phyloP scores from a whole-genome alignment of 2,888 invertebrate species.

The Rhingia rostrata region DNA sequence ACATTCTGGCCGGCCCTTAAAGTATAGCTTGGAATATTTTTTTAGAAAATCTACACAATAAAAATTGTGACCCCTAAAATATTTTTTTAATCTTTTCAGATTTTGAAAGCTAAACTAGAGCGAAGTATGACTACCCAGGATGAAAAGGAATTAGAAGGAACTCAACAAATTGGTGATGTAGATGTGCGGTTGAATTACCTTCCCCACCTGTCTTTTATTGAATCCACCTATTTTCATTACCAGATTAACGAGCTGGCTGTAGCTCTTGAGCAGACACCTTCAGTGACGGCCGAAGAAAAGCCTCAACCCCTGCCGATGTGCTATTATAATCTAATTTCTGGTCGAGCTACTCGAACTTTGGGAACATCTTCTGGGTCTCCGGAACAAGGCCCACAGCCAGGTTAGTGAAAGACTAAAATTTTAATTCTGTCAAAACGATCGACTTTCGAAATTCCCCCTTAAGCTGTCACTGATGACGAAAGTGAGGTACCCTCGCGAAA shows the following conservation, averaged over 20 bases:
- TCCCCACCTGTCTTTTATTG: not conserved
- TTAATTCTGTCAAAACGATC: too few species aligned
- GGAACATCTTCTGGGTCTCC: conserved; percentile 82
- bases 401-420: conserved; percentile 75
- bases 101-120: conserved; percentile 80
- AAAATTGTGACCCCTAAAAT: too few species aligned
- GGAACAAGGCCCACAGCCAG: conserved; percentile 81
- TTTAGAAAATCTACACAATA: too few species aligned
- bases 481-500: conserved; percentile 92
- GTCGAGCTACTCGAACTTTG: conserved; percentile 80
- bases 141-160: conserved; percentile 75
- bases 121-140: conserved; percentile 78
- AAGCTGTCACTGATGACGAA: conserved; percentile 88
- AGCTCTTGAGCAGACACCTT: conserved; percentile 77
- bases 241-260: conserved; percentile 77
- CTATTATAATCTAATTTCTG: conserved; percentile 81
- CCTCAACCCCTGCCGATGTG: conserved; percentile 82
- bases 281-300: conserved; percentile 79
- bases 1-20: too few species aligned
- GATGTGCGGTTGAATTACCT: conserved; percentile 70
- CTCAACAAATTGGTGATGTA: conserved; percentile 58
- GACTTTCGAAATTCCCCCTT: not conserved
- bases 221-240: not conserved
- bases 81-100: conserved; percentile 74
- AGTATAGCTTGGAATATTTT: too few species aligned